Evolutionary conservation across 2,113 vertebrate species (phyloP).

Genomic region (Leptodactylus fuscus): DNA sequence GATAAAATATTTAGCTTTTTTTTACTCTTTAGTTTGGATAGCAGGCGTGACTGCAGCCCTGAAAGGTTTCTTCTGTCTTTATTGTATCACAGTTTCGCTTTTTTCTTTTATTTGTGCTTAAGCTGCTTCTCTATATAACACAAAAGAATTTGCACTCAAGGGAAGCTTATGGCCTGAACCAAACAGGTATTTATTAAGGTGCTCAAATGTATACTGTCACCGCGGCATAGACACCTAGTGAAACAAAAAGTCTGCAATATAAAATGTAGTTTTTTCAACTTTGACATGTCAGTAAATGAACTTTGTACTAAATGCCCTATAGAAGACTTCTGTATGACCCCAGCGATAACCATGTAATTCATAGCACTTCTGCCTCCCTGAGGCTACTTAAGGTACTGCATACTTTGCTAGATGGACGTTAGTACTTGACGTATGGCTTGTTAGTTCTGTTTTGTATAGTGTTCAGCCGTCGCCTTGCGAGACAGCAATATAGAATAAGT

Average conservation of each 20-base stretch:
- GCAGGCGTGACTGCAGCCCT: not conserved
- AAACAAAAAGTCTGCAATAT: not conserved
- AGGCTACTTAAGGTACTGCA: constrained; percentile 45
- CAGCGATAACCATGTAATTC: constrained; percentile 1
- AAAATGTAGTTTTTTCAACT: not conserved
- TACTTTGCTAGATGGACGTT: not conserved
- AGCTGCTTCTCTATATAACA: constrained; percentile 3
- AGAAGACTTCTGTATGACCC: not conserved
- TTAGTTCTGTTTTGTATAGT: not conserved
- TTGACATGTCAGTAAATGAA: not conserved
- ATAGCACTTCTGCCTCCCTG: constrained; percentile 44
- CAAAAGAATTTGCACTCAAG: constrained; percentile 29
- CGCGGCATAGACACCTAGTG: not conserved
- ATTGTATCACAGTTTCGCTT: constrained; percentile 6
- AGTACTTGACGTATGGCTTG: not conserved
- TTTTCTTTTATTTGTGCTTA: constrained; percentile 13
- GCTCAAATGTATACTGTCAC: constrained; percentile 21
- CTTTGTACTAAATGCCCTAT: not conserved
- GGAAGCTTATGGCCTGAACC: constrained; percentile 17
- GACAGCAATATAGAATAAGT: not conserved
- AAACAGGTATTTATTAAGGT: constrained; percentile 35
- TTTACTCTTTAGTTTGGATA: constrained; percentile 9
- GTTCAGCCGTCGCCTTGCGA: not conserved
- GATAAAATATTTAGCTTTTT: not conserved
- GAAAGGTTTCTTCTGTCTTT: not conserved